Evolutionary conservation across 2,888 invertebrate species (phyloP), one percentile per base, ranked within the genome.

Genomic region (Cepaea hortensis): DNA sequence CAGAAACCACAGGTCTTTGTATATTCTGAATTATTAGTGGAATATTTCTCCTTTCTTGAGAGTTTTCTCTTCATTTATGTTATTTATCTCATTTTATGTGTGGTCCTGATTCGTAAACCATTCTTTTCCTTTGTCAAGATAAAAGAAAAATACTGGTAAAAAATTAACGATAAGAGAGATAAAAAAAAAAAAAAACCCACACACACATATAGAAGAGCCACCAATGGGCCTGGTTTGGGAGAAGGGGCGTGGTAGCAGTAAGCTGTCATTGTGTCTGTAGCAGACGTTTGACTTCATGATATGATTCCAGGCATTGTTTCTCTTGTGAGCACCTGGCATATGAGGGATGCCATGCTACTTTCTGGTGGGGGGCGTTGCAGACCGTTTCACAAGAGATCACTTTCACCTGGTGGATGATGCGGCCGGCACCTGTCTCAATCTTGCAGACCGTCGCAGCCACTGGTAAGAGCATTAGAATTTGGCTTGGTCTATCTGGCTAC

Each of bases 201-300:
- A 35, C 35, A 35, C 35, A 35, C 35, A 35, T 35, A 35, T 35
- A 15, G 15, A 79, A 5, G 3, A 23, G 5, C 20, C 9, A 68
- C 70, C 18, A 20, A 48, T 48, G 11, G 20, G n/a, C 48, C 13
- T 18, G 61, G 3, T 81, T 62, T 61, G 23, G 5, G 3, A 18
- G 48, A n/a, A 81, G 13, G 81, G 81, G 81, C 81, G 81, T 81
- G 81, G 81, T 81, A 48, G 76, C 6, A 20, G 18, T 11, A 11
- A 55, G 55, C 55, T 11, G 7, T 6, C 55, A 55, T 55, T 55
- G 55, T 55, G 55, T 0, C 7, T 55, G 55, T 55, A 9, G 55
- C 0, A 55, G 55, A 55, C 55, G 55, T 55, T 55, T 55, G 55
- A 55, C 55, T 55, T 55, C 55, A 55, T 55, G 55, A 55, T 55